Evolutionary conservation across 2,888 invertebrate species (phyloP), one percentile per base, ranked within the genome.

Genomic region (Cantharis lateralis): DNA sequence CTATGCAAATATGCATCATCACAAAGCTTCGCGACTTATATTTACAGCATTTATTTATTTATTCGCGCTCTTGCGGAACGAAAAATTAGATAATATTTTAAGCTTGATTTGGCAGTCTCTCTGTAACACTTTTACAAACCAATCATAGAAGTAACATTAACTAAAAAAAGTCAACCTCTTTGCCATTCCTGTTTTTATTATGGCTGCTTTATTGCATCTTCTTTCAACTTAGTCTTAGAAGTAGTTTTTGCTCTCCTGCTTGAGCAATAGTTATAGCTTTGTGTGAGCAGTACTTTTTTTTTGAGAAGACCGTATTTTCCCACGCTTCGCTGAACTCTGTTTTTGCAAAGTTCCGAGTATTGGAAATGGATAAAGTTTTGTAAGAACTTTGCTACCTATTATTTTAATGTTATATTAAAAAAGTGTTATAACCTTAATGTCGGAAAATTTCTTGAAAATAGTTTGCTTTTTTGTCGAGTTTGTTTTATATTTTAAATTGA

Each of bases 181-280:
- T 62, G 26, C 72, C 18, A 69, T 71, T 70, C 68, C 62, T 62
- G 28, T 72, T 68, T 68, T 70, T 75, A 63, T 63, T 64, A 61
- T 48, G 70, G 66, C 72, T 71, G 26, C 61, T 70, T 70, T 72
- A 64, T 68, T 63, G 78, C 74, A 15, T 76, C 71, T 72, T 72
- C 75, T 71, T 81, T 73, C 77, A 75, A 68, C 64, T 68, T 61
- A 61, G 62, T 75, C 69, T 71, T 78, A 64, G 78, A 68, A 70
- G 77, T 79, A 78, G 74, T 82, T 81, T 82, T 80, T 81, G 79
- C 76, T 72, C 76, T 78, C 66, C 76, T 79, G 79, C 79, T 71
- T 80, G 81, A 81, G 81, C 81, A 81, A 79, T 82, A 81, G 82
- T 81, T 82, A 81, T 81, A 75, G 80, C 79, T 77, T 80, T 77